A percentile compares a stretch with the other conserved stretches of the same genome.
These are phyloP conservation scores for Apogon talboti DNA, from an alignment of 2,797 vertebrate genomes.

Conservation along the genomic window DNA sequence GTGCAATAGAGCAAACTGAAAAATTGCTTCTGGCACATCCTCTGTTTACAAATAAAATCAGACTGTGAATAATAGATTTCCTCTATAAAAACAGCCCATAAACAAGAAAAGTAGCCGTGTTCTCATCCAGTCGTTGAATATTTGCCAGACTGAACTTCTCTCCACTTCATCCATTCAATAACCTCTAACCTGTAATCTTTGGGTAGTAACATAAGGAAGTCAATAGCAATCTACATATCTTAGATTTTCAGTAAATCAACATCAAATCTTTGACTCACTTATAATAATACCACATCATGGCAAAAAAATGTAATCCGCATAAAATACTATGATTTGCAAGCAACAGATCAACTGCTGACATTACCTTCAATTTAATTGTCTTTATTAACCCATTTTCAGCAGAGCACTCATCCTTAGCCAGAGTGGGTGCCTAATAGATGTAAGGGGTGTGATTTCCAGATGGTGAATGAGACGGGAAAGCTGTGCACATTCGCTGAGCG, in stretches of 20 bases:
- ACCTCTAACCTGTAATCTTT: constrained; percentile 22
- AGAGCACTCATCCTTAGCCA: constrained; percentile 46
- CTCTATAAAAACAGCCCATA: constrained; percentile 34
- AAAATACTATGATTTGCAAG: constrained; percentile 41
- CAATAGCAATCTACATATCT: constrained; percentile 1
- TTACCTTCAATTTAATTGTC: constrained; percentile 55
- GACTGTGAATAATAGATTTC: constrained; percentile 43
- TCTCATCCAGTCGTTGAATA: constrained; percentile 7
- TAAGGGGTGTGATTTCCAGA: constrained; percentile 60
- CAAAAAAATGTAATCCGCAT: constrained; percentile 24
- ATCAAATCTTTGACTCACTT: constrained; percentile 20
- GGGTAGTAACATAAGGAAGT: neutral
- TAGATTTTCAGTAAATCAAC: constrained; percentile 20
- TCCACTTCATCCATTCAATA: constrained; percentile 12
- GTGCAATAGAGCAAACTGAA: constrained; percentile 22
- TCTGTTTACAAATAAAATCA: constrained; percentile 45
- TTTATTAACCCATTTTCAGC: constrained; percentile 64
- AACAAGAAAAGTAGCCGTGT: constrained; percentile 18
- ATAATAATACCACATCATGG: neutral
- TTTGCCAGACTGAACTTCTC: constrained; percentile 8
- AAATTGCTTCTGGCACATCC: constrained; percentile 35
- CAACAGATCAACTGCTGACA: constrained; percentile 33
- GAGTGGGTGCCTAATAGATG: constrained; percentile 48
- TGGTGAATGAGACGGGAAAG: constrained; percentile 51
- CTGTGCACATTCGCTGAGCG: constrained; percentile 32